Conservation (phyloP, 2,797 vertebrate species). For the Eleutherodactylus coqui region DNA sequence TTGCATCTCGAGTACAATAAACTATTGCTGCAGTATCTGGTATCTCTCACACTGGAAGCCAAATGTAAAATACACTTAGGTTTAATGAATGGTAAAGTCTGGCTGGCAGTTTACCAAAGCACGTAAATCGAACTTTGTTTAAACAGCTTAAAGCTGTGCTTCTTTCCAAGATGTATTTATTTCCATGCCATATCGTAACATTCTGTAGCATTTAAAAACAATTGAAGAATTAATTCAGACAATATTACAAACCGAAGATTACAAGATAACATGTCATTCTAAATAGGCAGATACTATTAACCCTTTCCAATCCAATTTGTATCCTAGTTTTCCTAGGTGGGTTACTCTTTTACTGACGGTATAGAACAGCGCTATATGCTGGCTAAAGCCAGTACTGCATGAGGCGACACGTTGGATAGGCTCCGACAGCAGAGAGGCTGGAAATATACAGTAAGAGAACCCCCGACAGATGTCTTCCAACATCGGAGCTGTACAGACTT, state of each 20-base stretch:
- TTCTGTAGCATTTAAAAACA: constrained; percentile 44
- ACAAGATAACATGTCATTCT: constrained; percentile 39
- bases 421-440: too few species aligned
- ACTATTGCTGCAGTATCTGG: constrained; percentile 51
- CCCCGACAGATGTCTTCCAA: too few species aligned
- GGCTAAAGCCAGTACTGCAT: too few species aligned
- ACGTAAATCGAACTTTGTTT: constrained; percentile 40
- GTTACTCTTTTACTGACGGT: too few species aligned
- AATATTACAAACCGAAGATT: constrained; percentile 58
- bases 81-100: constrained; percentile 63
- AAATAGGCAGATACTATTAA: constrained; percentile 55
- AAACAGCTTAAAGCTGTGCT: constrained; percentile 53
- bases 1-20: constrained; percentile 53
- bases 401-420: too few species aligned
- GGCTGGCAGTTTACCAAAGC: constrained; percentile 41
- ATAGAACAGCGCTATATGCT: too few species aligned
- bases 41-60: constrained; percentile 66
- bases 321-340: too few species aligned
- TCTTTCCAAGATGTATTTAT: constrained; percentile 60
- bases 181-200: constrained; percentile 20
- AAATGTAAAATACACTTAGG: constrained; percentile 66
- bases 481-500: too few species aligned
- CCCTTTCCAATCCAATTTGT: too few species aligned
- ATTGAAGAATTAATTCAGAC: constrained; percentile 41
- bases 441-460: too few species aligned